A percentile compares a stretch with the other conserved stretches of the same genome.
Evolutionary conservation across 2,888 invertebrate genomes (phyloP).

Genomic region (Koerneria pararmatus): DNA sequence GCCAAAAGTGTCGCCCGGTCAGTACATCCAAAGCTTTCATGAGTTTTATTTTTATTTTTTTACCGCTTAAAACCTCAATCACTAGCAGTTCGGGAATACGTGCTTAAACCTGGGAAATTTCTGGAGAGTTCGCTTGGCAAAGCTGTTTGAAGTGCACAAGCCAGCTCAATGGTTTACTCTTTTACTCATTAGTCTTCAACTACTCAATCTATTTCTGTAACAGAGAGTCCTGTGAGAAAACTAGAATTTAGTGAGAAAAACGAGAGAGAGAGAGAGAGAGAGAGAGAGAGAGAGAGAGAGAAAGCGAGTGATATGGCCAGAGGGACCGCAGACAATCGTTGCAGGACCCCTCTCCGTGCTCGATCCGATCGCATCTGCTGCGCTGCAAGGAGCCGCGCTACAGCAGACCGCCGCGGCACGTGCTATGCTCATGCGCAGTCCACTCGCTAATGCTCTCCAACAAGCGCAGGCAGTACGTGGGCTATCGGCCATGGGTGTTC

Average conservation of each 20-base stretch:
- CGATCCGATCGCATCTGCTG: constrained; percentile 26
- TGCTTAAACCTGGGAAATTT: no score
- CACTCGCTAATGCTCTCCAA: constrained; percentile 4
- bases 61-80: constrained; percentile 10
- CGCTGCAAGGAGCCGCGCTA: constrained; percentile 31
- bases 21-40: background rate
- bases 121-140: no score
- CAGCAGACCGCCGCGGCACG: constrained; percentile 26
- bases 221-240: no score
- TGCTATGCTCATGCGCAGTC: constrained; percentile 9
- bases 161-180: no score
- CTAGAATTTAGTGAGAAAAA: no score
- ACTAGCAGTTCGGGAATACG: no score
- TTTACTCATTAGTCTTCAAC: no score
- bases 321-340: background rate
- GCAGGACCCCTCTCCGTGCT: background rate
- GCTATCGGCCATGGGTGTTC: no score
- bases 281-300: background rate
- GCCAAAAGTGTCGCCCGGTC: constrained; percentile 64
- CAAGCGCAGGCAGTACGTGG: constrained; percentile 15
- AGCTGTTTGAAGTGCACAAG: no score
- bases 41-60: constrained; percentile 21
- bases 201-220: no score
- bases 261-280: background rate
- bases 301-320: background rate